Evolutionary conservation across 2,797 vertebrate species (phyloP).

Genomic region (Miichthys miiuy): DNA sequence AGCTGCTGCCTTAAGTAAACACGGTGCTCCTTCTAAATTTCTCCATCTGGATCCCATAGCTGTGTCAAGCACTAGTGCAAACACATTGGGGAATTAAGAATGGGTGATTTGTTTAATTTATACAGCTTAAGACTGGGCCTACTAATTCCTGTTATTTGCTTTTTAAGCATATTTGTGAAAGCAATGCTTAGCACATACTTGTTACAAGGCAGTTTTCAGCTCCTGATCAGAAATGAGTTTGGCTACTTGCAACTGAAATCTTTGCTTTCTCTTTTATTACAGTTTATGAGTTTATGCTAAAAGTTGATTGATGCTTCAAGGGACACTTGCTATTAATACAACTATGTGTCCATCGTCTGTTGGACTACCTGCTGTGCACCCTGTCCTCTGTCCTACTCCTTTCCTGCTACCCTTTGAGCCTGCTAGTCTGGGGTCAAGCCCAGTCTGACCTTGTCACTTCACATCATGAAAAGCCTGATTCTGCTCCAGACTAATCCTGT

Average conservation of each 20-base stretch:
- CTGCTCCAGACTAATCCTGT: conserved; percentile 30
- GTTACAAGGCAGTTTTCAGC: conserved; percentile 16
- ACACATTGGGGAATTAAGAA: conserved; percentile 86
- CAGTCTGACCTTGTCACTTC: conserved; percentile 65
- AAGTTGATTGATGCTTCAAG: neutral
- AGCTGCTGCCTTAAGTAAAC: conserved; percentile 92
- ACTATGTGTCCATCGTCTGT: conserved; percentile 46
- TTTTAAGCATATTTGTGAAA: conserved; percentile 61
- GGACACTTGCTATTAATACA: conserved; percentile 44
- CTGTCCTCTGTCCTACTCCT: conserved; percentile 37
- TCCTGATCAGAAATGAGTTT: conserved; percentile 7
- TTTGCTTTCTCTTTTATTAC: neutral
- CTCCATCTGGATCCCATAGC: conserved; percentile 91
- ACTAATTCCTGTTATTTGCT: conserved; percentile 51
- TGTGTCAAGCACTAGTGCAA: conserved; percentile 88
- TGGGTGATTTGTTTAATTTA: conserved; percentile 75
- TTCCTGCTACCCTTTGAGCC: conserved; percentile 80
- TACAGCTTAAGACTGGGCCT: conserved; percentile 21
- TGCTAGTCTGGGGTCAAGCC: conserved; percentile 74
- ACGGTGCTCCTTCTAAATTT: conserved; percentile 83
- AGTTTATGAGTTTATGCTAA: neutral
- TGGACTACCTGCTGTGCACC: conserved; percentile 46
- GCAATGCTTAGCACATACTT: conserved; percentile 35
- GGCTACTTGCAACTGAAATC: neutral
- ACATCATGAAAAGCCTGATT: conserved; percentile 49